phyloP scores from a whole-genome alignment of 1,140 invertebrate genomes.

The Heliconius congener region DNA sequence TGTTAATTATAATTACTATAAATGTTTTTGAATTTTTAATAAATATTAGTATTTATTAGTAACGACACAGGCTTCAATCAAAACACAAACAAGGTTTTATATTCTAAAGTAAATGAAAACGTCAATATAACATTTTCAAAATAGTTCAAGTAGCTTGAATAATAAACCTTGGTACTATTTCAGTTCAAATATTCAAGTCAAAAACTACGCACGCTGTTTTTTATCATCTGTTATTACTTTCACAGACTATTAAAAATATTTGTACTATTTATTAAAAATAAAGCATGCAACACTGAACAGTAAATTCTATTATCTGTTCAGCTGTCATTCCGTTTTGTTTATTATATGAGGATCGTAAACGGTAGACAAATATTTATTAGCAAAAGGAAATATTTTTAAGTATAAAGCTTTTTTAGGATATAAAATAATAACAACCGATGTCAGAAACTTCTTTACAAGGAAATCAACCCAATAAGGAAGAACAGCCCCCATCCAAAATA shows the following conservation, averaged over 20 bases:
- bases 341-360: not conserved
- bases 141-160: not conserved
- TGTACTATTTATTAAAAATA: too few relatives aligned
- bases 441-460: slow-evolving; percentile 63
- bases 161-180: not conserved
- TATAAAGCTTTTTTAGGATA: slow-evolving; percentile 17
- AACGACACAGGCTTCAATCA: too few relatives aligned
- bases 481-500: slow-evolving; percentile 68
- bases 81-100: too few relatives aligned
- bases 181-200: too few relatives aligned
- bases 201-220: too few relatives aligned
- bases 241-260: not conserved
- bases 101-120: too few relatives aligned
- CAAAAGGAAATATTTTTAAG: not conserved
- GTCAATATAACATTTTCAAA: not conserved
- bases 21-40: too few relatives aligned
- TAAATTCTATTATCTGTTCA: not conserved
- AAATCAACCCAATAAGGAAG: slow-evolving; percentile 63
- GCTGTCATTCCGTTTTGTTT: not conserved
- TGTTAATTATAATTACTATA: too few relatives aligned
- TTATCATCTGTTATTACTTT: not conserved
- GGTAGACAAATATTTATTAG: not conserved
- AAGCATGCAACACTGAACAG: not conserved
- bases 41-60: too few relatives aligned
- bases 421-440: slow-evolving; percentile 58